Conservation (phyloP, 2,888 invertebrate genomes). For the Oegoconia quadripuncta region DNA sequence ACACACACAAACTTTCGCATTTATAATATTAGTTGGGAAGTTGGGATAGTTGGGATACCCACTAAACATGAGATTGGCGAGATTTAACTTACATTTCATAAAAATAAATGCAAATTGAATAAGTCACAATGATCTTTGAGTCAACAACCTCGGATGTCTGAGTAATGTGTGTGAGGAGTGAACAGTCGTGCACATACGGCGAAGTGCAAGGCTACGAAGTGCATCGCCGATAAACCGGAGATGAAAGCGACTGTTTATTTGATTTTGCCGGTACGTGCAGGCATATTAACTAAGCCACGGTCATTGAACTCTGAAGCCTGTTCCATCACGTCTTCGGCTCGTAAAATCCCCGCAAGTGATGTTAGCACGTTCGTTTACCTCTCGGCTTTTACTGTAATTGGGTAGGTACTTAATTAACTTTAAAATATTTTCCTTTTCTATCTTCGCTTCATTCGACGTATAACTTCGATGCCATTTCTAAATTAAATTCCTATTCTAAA, state of each 20-base stretch:
- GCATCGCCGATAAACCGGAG: conserved; percentile 70
- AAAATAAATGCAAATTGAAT: conserved; percentile 39
- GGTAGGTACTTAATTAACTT: background rate
- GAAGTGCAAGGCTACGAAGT: conserved; percentile 68
- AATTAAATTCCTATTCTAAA: background rate
- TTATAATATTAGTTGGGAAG: no score
- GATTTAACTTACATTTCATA: background rate
- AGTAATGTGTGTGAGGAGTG: conserved; percentile 47
- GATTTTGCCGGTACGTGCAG: conserved; percentile 58
- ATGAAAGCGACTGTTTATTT: conserved; percentile 75
- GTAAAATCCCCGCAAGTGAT: conserved; percentile 37
- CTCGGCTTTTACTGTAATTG: conserved; percentile 2
- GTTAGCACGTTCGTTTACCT: conserved; percentile 18
- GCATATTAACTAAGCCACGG: conserved; percentile 58
- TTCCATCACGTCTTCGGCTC: conserved; percentile 37
- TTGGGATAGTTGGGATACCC: no score
- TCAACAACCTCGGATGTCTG: conserved; percentile 50
- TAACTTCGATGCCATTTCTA: background rate
- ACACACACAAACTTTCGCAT: no score
- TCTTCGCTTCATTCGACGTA: no score
- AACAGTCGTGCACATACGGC: conserved; percentile 52
- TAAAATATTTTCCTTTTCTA: no score
- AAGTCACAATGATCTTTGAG: conserved; percentile 43
- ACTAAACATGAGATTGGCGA: no score
- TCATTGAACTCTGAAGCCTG: conserved; percentile 43